These are phyloP conservation scores for Neopipo cinnamomea DNA, from an alignment of 2,113 vertebrate genomes.

Conservation along the genomic window DNA sequence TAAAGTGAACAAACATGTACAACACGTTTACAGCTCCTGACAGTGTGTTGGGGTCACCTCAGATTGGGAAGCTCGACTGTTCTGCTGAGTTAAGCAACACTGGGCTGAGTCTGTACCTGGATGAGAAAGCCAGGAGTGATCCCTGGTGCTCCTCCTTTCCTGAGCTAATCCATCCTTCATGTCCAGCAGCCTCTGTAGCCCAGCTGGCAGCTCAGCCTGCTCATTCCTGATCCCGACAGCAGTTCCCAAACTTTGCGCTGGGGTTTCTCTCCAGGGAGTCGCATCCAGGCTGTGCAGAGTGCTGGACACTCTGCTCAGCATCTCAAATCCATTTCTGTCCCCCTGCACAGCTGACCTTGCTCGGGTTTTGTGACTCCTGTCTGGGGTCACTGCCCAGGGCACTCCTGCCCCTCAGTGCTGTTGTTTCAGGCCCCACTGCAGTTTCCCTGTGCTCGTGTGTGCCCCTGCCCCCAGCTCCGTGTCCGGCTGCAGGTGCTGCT, in stretches of 20 bases:
- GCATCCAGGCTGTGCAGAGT: background rate
- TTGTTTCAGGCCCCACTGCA: background rate
- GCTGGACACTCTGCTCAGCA: background rate
- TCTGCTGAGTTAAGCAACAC: background rate
- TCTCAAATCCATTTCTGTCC: background rate
- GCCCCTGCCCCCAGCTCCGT: no score
- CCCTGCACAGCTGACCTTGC: background rate
- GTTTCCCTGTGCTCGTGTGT: background rate
- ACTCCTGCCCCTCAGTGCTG: accelerated
- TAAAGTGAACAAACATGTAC: background rate
- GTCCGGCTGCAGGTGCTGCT: no score
- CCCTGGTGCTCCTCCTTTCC: background rate
- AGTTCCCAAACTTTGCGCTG: background rate
- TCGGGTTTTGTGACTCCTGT: background rate
- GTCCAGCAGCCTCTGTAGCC: background rate
- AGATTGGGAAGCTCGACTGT: background rate
- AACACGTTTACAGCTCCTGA: background rate
- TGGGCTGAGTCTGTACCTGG: background rate
- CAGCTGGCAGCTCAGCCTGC: accelerated
- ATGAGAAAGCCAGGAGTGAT: background rate
- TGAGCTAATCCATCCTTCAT: background rate
- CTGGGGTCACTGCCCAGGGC: background rate
- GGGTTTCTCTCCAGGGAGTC: background rate
- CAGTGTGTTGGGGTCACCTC: background rate
- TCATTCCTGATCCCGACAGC: background rate